A percentile compares a stretch with the other conserved stretches of the same genome.
Evolutionary conservation across 1,140 invertebrate species (phyloP).

Genomic region (Drosophila subpulchrella): DNA sequence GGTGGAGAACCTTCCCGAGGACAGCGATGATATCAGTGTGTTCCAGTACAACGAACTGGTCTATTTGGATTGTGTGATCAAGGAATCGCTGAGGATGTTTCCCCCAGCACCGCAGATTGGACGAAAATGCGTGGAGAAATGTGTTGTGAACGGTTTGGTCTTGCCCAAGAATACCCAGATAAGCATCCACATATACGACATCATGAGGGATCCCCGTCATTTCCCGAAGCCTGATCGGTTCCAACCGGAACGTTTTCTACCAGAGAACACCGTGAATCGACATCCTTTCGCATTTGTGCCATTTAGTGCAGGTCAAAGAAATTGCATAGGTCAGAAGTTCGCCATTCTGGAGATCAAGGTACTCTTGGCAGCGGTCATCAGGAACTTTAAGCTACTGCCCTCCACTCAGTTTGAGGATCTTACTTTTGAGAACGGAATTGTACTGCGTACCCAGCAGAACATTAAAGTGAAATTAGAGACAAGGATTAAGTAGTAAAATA

Average conservation of each 20-base stretch:
- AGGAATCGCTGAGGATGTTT: constrained; percentile 87
- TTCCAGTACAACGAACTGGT: constrained; percentile 87
- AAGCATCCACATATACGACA: constrained; percentile 84
- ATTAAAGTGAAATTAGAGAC: constrained; percentile 33
- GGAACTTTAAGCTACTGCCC: constrained; percentile 68
- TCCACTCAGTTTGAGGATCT: constrained; percentile 63
- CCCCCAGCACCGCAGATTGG: constrained; percentile 89
- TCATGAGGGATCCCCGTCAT: constrained; percentile 87
- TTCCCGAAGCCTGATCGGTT: constrained; percentile 91
- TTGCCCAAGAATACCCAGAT: constrained; percentile 85
- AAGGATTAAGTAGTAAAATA: neutral
- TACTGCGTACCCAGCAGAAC: constrained; percentile 58
- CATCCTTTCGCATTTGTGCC: constrained; percentile 87
- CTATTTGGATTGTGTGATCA: constrained; percentile 88
- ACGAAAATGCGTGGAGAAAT: constrained; percentile 86
- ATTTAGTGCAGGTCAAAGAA: constrained; percentile 85
- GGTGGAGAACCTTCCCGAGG: constrained; percentile 36
- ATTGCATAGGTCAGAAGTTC: constrained; percentile 84
- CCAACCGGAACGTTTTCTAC: constrained; percentile 90
- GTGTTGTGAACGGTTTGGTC: constrained; percentile 79
- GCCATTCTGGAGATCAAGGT: constrained; percentile 85
- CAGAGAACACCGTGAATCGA: constrained; percentile 86
- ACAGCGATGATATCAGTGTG: constrained; percentile 71
- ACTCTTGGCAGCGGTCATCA: constrained; percentile 77
- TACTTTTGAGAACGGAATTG: constrained; percentile 65